Conservation (phyloP, 2,113 vertebrate species). For the Corythornis vintsioides region DNA sequence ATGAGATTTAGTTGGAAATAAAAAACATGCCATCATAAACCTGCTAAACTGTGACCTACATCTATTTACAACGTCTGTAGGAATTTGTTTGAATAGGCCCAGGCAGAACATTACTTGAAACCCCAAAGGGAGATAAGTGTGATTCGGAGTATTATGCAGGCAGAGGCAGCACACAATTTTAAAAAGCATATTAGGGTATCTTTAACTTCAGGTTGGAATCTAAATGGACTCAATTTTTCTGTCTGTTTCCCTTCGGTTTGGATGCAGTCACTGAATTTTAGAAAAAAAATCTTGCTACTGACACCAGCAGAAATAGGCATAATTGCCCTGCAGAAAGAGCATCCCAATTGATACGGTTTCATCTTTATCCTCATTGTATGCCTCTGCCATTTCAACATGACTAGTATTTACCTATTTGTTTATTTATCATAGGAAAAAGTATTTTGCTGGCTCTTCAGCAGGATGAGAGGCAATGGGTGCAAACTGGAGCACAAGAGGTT, state of each 20-base stretch:
- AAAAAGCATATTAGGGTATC: slow-evolving; percentile 21
- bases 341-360: neutral
- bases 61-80: neutral
- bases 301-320: neutral
- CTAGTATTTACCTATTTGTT: neutral
- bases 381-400: neutral
- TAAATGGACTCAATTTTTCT: slow-evolving; percentile 12
- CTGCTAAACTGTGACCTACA: slow-evolving; percentile 40
- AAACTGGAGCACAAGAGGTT: too few relatives aligned
- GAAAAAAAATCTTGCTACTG: neutral
- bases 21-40: slow-evolving; percentile 54
- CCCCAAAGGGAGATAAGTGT: slow-evolving; percentile 18
- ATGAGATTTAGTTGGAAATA: slow-evolving; percentile 61
- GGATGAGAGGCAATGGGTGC: neutral
- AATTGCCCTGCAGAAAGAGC: neutral
- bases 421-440: neutral
- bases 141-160: slow-evolving; percentile 12
- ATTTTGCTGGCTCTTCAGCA: neutral
- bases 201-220: slow-evolving; percentile 27
- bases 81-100: slow-evolving; percentile 34
- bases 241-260: neutral
- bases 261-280: neutral
- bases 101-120: slow-evolving; percentile 47
- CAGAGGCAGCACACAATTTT: slow-evolving; percentile 43
- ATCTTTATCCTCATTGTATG: neutral